phyloP scores from a whole-genome alignment of 2,888 invertebrate species.

The Merodon equestris region DNA sequence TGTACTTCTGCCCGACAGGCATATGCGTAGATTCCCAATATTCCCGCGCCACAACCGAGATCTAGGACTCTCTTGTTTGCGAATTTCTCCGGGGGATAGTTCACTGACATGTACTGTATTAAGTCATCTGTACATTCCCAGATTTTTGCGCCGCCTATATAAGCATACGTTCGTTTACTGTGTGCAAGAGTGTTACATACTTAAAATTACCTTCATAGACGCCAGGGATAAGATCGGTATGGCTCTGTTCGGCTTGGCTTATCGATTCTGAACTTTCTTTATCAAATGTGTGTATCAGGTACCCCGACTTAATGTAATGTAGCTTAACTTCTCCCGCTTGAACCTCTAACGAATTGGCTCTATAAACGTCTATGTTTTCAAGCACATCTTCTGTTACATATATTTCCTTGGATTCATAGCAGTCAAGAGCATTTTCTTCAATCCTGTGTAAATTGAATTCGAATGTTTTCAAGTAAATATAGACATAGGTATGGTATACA shows the following conservation, averaged over 20 bases:
- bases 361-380: constrained; percentile 73
- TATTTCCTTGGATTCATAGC: constrained; percentile 74
- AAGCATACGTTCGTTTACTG: not conserved
- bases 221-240: constrained; percentile 87
- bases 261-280: constrained; percentile 75
- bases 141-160: constrained; percentile 92
- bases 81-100: constrained; percentile 76
- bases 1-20: constrained; percentile 85
- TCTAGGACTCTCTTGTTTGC: constrained; percentile 85
- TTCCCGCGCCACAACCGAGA: constrained; percentile 94
- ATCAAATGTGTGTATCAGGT: constrained; percentile 70
- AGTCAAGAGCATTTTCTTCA: constrained; percentile 44
- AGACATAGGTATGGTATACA: not conserved
- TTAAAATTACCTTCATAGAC: constrained; percentile 86
- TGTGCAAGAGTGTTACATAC: too few relatives aligned
- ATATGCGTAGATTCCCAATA: constrained; percentile 90
- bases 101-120: constrained; percentile 82
- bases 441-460: constrained; percentile 3
- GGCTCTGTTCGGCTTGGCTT: constrained; percentile 81
- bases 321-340: constrained; percentile 69
- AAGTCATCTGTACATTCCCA: constrained; percentile 97
- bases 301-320: constrained; percentile 72
- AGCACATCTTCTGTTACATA: constrained; percentile 64
- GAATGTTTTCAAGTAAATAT: not conserved
- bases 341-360: constrained; percentile 72